These are phyloP conservation scores for Poecile montanus DNA, from an alignment of 2,797 vertebrate genomes.

Conservation along the genomic window DNA sequence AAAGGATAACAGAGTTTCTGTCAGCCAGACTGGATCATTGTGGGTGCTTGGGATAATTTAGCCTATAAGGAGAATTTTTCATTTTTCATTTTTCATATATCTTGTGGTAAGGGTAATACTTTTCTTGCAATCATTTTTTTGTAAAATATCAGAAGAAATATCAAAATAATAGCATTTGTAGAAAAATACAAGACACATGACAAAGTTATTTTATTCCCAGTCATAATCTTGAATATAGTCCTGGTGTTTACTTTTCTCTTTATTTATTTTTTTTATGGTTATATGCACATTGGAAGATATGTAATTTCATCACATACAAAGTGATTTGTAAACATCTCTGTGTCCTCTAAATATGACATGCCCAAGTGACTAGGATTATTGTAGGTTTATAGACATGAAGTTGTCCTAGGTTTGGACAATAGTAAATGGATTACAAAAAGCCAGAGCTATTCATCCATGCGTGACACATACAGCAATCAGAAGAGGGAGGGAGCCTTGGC, in stretches of 20 bases:
- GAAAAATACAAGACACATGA: background rate
- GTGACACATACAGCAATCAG: background rate
- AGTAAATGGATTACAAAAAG: background rate
- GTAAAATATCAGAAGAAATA: background rate
- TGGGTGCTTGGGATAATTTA: background rate
- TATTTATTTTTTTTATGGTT: background rate
- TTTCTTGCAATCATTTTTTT: background rate
- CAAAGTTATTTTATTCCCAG: background rate
- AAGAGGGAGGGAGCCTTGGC: background rate
- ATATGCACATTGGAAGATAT: background rate
- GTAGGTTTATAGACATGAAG: background rate
- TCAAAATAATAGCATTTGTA: background rate
- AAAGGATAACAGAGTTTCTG: background rate
- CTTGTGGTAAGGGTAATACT: background rate
- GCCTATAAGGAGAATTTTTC: background rate
- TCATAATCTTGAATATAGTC: background rate
- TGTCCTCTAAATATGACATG: background rate
- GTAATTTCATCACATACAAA: background rate
- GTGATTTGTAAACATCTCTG: background rate
- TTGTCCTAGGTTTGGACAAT: background rate
- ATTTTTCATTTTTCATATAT: background rate
- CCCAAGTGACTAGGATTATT: background rate
- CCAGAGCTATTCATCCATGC: background rate
- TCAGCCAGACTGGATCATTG: background rate
- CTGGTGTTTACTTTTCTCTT: background rate